phyloP scores from a whole-genome alignment of 1,140 invertebrate genomes.

The Pogonognathellus flavescens region DNA sequence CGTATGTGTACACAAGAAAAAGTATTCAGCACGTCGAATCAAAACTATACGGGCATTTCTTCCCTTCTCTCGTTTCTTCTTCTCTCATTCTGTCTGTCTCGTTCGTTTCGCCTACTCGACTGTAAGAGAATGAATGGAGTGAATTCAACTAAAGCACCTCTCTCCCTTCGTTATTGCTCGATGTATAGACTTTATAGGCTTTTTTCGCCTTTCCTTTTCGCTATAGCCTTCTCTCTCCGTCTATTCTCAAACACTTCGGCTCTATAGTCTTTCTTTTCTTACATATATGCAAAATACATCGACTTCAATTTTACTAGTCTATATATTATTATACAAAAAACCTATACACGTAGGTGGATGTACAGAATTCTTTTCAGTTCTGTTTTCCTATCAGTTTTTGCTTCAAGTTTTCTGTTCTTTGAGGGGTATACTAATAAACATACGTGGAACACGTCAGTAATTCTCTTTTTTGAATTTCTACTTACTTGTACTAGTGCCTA shows the following conservation, averaged over 20 bases:
- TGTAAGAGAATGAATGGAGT: constrained; percentile 9
- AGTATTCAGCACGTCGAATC: not conserved
- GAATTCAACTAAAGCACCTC: not conserved
- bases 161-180: constrained; percentile 30
- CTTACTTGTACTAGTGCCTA: too few species aligned
- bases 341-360: too few species aligned
- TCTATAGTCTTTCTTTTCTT: too few species aligned
- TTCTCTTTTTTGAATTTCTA: too few species aligned
- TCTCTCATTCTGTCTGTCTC: not conserved
- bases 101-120: not conserved
- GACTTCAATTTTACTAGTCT: too few species aligned
- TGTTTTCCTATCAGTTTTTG: too few species aligned
- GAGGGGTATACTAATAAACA: too few species aligned
- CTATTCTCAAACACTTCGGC: not conserved
- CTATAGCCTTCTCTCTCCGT: not conserved
- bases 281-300: too few species aligned
- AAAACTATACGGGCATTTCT: constrained; percentile 36
- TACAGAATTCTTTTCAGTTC: too few species aligned
- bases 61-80: not conserved
- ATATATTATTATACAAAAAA: too few species aligned
- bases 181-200: constrained; percentile 38
- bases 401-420: too few species aligned
- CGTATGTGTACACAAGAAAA: not conserved
- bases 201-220: constrained; percentile 26
- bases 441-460: too few species aligned